A percentile compares a stretch with the other conserved stretches of the same genome.
phyloP scores from a whole-genome alignment of 92 coral and sea anemone genomes.

The Metridium senile region DNA sequence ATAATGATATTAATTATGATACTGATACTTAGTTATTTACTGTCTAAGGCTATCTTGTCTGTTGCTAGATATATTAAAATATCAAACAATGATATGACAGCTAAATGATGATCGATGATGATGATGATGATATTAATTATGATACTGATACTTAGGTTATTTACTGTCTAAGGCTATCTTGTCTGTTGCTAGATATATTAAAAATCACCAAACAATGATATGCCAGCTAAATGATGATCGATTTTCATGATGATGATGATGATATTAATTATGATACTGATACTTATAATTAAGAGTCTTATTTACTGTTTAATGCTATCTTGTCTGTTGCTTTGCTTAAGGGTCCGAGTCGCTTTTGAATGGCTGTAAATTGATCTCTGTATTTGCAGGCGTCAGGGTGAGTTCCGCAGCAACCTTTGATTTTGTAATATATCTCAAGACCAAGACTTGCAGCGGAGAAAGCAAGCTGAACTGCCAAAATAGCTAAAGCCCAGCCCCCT shows the following conservation, averaged over 20 bases:
- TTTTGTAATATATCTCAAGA: conserved; percentile 40
- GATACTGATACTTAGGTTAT: no score
- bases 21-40: not conserved
- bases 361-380: conserved; percentile 21
- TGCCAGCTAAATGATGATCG: not conserved
- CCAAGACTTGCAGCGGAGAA: conserved; percentile 50
- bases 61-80: no score
- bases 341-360: conserved; percentile 14
- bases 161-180: no score
- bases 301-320: conserved; percentile 6
- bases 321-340: conserved; percentile 43
- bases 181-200: no score
- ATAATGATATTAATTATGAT: no score
- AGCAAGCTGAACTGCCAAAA: conserved; percentile 39
- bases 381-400: conserved; percentile 39
- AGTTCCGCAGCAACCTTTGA: conserved; percentile 55
- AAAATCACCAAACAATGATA: not conserved
- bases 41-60: no score
- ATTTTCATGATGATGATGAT: not conserved
- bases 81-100: not conserved
- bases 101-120: not conserved
- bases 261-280: no score
- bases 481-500: conserved; percentile 32
- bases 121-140: not conserved
- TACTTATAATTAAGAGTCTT: no score